Evolutionary conservation across 2,113 vertebrate species (phyloP).

Genomic region (Grantiella picta): DNA sequence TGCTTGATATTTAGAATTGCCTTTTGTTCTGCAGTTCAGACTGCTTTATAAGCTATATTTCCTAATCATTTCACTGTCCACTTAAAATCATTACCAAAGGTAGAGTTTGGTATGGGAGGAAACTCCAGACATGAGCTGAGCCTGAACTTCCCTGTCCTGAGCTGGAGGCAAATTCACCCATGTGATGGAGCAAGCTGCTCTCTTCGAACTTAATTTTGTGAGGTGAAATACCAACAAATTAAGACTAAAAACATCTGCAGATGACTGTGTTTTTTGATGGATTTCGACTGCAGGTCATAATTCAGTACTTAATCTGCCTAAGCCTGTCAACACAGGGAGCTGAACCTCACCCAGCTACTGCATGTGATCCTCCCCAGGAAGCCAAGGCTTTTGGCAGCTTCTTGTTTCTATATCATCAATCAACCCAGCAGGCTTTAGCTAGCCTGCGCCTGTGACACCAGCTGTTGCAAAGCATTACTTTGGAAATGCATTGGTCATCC

Average conservation of each 20-base stretch:
- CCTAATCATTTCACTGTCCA: not conserved
- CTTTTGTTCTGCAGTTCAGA: not conserved
- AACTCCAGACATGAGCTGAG: rapidly evolving
- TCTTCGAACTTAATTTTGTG: not conserved
- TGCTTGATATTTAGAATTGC: not conserved
- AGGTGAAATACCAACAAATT: not conserved
- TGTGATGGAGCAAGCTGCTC: not conserved
- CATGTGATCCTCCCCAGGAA: not conserved
- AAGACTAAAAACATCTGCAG: constrained; percentile 16
- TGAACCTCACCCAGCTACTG: not conserved
- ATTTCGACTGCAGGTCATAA: not conserved
- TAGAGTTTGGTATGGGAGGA: not conserved
- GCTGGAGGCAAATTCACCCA: not conserved
- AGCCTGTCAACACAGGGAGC: not conserved
- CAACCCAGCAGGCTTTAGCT: not conserved
- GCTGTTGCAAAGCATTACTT: not conserved
- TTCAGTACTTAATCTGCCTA: not conserved
- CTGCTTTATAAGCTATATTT: not conserved
- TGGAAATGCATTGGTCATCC: not conserved
- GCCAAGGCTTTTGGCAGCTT: not conserved
- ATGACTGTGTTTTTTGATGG: not conserved
- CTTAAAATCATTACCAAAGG: not conserved
- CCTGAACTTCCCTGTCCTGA: not conserved
- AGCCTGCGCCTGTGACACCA: not conserved
- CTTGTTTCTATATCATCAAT: not conserved